Evolutionary conservation across 1,140 invertebrate species (phyloP).

Genomic region (Cyclina sinensis): DNA sequence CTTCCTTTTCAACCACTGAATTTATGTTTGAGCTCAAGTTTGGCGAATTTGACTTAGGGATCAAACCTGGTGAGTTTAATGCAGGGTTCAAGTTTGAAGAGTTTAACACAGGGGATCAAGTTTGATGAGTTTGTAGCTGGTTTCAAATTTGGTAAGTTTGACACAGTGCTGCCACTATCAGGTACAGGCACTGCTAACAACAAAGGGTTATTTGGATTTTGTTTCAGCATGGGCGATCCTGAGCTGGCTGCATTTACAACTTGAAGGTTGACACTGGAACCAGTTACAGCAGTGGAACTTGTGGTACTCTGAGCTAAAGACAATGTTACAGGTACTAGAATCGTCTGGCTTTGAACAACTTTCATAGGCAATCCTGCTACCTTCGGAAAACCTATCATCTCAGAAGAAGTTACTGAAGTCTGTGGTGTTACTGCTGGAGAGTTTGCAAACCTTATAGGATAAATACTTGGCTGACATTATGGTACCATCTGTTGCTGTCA

Average conservation of each 20-base stretch:
- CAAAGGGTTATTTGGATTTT: not conserved
- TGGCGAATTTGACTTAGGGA: no score
- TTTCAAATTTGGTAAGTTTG: no score
- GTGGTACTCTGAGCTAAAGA: not conserved
- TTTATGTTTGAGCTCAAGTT: not conserved
- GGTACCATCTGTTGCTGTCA: not conserved
- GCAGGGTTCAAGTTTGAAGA: not conserved
- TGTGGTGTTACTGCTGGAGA: not conserved
- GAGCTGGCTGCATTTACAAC: not conserved
- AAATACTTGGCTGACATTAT: not conserved
- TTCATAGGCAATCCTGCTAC: not conserved
- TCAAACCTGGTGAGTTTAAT: not conserved
- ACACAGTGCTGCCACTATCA: not conserved
- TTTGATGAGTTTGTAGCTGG: not conserved
- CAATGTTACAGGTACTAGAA: slow-evolving; percentile 6
- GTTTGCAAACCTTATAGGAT: slow-evolving; percentile 14
- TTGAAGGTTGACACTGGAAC: not conserved
- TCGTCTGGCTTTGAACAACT: not conserved
- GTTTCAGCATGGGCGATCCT: not conserved
- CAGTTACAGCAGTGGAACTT: not conserved
- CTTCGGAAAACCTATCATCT: slow-evolving; percentile 30
- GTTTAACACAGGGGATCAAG: no score
- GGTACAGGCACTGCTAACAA: not conserved
- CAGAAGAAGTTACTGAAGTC: not conserved
- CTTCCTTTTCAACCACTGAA: not conserved